Conservation (phyloP, 2,113 vertebrate species). For the Scophthalmus maximus region DNA sequence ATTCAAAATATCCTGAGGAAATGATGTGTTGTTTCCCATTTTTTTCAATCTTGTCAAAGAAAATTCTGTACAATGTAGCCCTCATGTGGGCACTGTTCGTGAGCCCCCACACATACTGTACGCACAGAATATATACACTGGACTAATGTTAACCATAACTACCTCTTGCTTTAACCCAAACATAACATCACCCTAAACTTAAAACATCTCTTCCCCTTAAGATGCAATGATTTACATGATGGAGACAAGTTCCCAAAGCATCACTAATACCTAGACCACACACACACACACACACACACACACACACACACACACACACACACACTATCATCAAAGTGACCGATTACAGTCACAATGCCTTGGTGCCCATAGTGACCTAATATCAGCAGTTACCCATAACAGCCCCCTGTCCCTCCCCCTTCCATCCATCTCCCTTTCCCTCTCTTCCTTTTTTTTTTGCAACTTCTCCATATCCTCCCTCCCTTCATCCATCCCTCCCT, state of each 20-base stretch:
- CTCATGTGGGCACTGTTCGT: too few species aligned
- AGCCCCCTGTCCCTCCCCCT: background rate
- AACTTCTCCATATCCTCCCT: constrained; percentile 40
- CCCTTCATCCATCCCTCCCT: constrained; percentile 29
- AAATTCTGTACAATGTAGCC: too few species aligned
- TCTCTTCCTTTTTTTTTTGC: constrained; percentile 16
- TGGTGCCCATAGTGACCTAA: background rate
- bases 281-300: background rate
- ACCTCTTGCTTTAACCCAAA: too few species aligned
- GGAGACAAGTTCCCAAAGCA: background rate
- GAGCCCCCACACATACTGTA: too few species aligned
- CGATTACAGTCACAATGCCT: constrained; percentile 1
- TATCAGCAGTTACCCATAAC: constrained; percentile 3
- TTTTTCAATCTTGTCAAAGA: too few species aligned
- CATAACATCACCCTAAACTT: too few species aligned
- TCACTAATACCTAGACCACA: background rate
- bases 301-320: background rate
- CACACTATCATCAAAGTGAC: background rate
- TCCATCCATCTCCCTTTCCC: constrained; percentile 18
- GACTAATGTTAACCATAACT: too few species aligned
- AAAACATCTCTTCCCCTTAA: background rate
- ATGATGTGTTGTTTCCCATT: too few species aligned
- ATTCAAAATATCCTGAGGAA: too few species aligned
- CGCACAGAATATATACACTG: too few species aligned
- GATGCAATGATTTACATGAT: background rate